Base-by-base conservation (phyloP, 2,888 invertebrate genomes). In the Zhuqinia jingwanae region DNA sequence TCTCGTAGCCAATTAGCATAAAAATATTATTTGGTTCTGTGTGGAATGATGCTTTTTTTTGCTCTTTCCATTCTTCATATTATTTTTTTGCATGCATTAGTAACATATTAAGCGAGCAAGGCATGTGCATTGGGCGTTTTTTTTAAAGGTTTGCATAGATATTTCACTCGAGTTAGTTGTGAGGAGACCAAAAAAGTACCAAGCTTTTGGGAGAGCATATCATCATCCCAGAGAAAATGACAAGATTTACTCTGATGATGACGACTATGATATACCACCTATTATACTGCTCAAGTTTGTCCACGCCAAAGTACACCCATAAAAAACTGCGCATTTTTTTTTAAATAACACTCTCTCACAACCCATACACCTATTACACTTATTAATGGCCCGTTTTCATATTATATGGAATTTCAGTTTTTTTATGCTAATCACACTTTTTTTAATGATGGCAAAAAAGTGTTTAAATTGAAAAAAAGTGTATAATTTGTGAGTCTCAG, bases 1-100 rank as follows among this genome's bases (percentile, higher is more conserved):
- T 17, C 27, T 70, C n/a, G 53, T 75, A 56, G 56, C 56, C 75
- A 75, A 75, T 75, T 75, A 75, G 75, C 75, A 75, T 75, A 75
- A 75, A 75, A 75, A 75, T 73, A 53, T 56, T 75, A 36, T 56
- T 56, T 75, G 50, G 53, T 75, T 50, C 30, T 75, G 75, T 75
- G 36, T 56, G 36, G 53, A 75, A 75, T 36, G 27, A 11, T 30
- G n/a, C 17, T 73, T 73, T 73, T 73, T 73, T 75, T 30, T 53
- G 17, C 36, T 36, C 22, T 53, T 75, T 17, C 75, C 75, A 75
- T 53, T 56, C 47, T 50, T 36, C n/a, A 25, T 30, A n/a, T n/a
- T n/a, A n/a, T n/a, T n/a, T 45, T 73, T 63, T 68, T 17, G n/a
- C n/a, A n/a, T 30, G 17, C 25, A 6, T 68, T 2, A 36, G 36